phyloP scores from a whole-genome alignment of 2,113 vertebrate species.

The Oryzias curvinotus region DNA sequence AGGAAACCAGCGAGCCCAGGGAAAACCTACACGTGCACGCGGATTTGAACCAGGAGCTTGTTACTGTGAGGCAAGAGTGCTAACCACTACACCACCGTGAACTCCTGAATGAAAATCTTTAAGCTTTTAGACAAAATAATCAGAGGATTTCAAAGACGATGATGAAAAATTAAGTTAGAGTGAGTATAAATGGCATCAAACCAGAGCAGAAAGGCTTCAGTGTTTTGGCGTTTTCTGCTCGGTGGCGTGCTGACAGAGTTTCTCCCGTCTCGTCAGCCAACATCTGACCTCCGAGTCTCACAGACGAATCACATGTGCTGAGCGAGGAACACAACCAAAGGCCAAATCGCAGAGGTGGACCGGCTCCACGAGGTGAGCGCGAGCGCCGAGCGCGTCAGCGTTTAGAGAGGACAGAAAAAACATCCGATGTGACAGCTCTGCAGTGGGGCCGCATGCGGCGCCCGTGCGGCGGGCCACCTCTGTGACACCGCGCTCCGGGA shows the following conservation, averaged over 20 bases:
- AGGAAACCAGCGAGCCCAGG: no score
- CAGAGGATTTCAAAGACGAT: no score
- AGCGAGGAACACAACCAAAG: slow-evolving; percentile 29
- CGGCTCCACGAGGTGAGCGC: slow-evolving; percentile 14
- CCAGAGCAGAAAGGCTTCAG: no score
- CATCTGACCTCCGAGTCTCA: slow-evolving; percentile 11
- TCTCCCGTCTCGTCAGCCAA: neutral
- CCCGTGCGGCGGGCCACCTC: slow-evolving; percentile 33
- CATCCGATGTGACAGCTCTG: slow-evolving; percentile 16
- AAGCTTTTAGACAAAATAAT: no score
- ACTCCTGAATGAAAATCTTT: no score
- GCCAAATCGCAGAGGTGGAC: slow-evolving; percentile 22
- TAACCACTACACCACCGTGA: no score
- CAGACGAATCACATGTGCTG: slow-evolving; percentile 1
- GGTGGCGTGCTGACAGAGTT: neutral
- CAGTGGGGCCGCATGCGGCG: slow-evolving; percentile 16
- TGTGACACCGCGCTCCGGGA: slow-evolving; percentile 18
- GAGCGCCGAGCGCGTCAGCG: slow-evolving; percentile 23
- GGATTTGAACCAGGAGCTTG: no score
- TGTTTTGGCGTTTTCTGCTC: no score
- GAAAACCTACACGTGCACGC: no score
- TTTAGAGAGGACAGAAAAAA: slow-evolving; percentile 35
- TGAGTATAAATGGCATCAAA: no score
- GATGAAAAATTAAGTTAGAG: no score
- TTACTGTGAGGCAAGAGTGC: no score